phyloP scores from a whole-genome alignment of 1,140 invertebrate genomes.

The Penaeus japonicus region DNA sequence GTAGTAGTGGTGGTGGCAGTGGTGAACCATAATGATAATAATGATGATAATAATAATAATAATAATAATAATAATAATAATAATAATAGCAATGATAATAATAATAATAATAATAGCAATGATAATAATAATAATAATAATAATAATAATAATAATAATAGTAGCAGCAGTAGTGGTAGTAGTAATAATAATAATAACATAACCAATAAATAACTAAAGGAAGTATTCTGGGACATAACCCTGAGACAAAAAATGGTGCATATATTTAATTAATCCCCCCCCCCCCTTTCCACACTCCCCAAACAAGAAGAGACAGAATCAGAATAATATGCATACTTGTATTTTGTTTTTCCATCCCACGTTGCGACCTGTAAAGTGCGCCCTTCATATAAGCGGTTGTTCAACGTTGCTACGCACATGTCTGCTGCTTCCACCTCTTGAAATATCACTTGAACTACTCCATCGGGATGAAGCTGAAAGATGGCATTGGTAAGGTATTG shows the following conservation, averaged over 20 bases:
- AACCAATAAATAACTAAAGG: not conserved
- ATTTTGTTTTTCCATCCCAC: slow-evolving; percentile 97
- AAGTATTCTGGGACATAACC: not conserved
- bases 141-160: not conserved
- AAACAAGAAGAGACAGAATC: not conserved
- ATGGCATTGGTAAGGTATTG: slow-evolving; percentile 35
- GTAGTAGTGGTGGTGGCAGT: too few species aligned
- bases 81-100: too few species aligned
- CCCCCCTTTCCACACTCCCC: too few species aligned
- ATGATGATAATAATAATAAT: too few species aligned
- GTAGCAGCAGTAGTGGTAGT: not conserved
- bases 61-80: too few species aligned
- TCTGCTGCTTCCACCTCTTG: slow-evolving; percentile 90
- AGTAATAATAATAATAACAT: not conserved
- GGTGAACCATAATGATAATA: too few species aligned
- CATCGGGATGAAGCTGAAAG: slow-evolving; percentile 87
- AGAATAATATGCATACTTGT: slow-evolving; percentile 70
- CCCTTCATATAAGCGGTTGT: slow-evolving; percentile 92
- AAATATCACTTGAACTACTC: slow-evolving; percentile 92
- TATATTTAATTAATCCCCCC: too few species aligned
- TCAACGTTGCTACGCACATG: slow-evolving; percentile 84
- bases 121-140: slow-evolving; percentile 47
- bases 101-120: too few species aligned
- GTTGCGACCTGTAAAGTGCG: slow-evolving; percentile 83
- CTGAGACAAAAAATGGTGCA: too few species aligned